Base-by-base conservation (phyloP, 2,888 invertebrate species). In the Emmelina monodactyla region DNA sequence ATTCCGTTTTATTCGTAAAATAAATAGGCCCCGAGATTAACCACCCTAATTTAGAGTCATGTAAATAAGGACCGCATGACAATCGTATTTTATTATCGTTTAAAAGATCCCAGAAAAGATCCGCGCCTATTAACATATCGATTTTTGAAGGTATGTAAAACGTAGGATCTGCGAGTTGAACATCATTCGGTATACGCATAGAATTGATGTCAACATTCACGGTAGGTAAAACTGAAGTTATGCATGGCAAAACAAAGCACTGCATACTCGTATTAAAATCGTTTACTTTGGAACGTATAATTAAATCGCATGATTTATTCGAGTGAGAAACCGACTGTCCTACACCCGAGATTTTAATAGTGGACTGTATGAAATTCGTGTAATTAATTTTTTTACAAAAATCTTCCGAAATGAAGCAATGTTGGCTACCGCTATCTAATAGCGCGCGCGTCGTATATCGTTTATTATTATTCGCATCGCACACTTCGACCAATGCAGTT, bases 371-470 rank as follows among this genome's bases (percentile, higher is more conserved):
- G 9, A 6, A 19, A 19, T 5, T 5, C 19, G 19, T 19, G n/a
- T n/a, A n/a, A 19, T 19, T 19, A 6, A 19, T 19, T 19, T 9
- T 5, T 19, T 19, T 19, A 19, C 19, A 19, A 19, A 19, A 9
- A 19, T 5, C 5, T 19, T 39, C 32, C 25, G 36, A 33, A 15
- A 22, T 33, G 32, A 35, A 2, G 9, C 19, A 6, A 19, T 19
- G 19, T 9, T 19, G 19, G 19, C 19, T 19, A 19, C 19, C 19
- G 9, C 19, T 19, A 19, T 19, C 19, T 5, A 22, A 25, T 28
- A 33, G 38, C 35, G 34, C 19, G 19, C 19, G 19, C 6, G 19
- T 9, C 9, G 9, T 19, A 19, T 19, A 6, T 6, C 9, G 9
- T 19, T 19, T 5, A 19, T 19, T 9, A 5, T 19, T 19, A 19